Conservation (phyloP, 2,888 invertebrate species). For the Phengaris arion region DNA sequence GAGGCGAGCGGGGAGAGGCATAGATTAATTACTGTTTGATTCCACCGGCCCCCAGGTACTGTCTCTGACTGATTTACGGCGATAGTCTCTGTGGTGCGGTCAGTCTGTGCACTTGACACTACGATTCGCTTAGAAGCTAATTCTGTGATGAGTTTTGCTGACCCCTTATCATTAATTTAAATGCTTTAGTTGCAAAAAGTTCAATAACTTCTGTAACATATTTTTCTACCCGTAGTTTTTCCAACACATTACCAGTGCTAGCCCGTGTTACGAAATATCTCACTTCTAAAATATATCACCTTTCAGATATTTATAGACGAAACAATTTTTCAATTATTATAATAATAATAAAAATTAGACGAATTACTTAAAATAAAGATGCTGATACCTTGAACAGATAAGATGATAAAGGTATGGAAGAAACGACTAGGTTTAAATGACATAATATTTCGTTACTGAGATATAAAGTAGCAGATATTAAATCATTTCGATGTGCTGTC, state of each 20-base stretch:
- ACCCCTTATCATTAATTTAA: too few relatives aligned
- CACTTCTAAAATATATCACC: too few relatives aligned
- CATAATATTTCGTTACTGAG: not conserved
- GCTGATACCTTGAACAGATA: too few relatives aligned
- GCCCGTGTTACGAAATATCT: too few relatives aligned
- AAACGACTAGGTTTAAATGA: not conserved
- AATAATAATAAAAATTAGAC: too few relatives aligned
- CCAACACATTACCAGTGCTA: too few relatives aligned
- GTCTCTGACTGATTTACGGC: conserved; percentile 56
- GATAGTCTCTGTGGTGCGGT: conserved; percentile 16
- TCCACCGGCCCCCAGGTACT: conserved; percentile 60
- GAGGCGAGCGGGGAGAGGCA: conserved; percentile 40
- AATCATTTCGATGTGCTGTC: conserved; percentile 13
- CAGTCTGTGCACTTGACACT: conserved; percentile 23
- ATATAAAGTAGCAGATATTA: conserved; percentile 17
- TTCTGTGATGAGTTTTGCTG: conserved; percentile 4
- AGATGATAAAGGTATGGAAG: not conserved
- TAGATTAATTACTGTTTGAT: conserved; percentile 75
- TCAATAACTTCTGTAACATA: too few relatives aligned
- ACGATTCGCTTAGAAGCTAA: conserved; percentile 5
- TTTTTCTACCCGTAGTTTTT: too few relatives aligned
- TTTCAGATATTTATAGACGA: too few relatives aligned
- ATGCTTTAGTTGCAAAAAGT: too few relatives aligned
- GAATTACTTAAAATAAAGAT: too few relatives aligned
- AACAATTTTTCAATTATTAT: too few relatives aligned